Conservation (phyloP, 2,113 vertebrate genomes). For the Mesocricetus auratus region DNA sequence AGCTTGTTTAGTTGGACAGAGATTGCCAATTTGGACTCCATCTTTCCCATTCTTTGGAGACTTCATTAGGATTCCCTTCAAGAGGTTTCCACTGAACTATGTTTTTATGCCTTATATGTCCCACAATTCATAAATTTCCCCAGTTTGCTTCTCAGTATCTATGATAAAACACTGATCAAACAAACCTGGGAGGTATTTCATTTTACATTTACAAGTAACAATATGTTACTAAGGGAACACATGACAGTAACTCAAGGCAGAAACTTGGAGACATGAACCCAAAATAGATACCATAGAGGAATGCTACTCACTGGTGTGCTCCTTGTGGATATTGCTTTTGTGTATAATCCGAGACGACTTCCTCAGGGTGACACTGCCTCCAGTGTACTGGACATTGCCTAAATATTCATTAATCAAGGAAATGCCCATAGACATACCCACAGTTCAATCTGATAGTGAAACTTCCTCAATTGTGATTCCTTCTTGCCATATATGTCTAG, state of each 20-base stretch:
- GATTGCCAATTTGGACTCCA: fast-evolving
- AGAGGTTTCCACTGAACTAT: background rate
- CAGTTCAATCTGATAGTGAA: background rate
- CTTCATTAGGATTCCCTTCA: background rate
- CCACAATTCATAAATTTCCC: background rate
- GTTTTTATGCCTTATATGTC: no score
- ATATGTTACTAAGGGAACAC: background rate
- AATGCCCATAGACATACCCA: background rate
- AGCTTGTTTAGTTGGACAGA: background rate
- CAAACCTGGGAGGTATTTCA: background rate
- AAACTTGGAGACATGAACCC: no score
- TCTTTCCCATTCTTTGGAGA: background rate
- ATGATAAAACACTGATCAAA: background rate
- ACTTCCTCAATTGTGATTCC: background rate
- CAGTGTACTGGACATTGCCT: background rate
- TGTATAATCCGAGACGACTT: background rate
- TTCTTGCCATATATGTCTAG: background rate
- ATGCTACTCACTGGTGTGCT: no score
- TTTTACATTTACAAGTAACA: background rate
- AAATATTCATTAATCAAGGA: no score
- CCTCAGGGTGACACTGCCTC: background rate
- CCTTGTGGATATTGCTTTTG: background rate
- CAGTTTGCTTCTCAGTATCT: background rate
- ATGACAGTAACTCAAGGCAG: background rate
- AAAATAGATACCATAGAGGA: background rate